phyloP scores from a whole-genome alignment of 2,888 invertebrate genomes.

The Pediacus dermestoides region DNA sequence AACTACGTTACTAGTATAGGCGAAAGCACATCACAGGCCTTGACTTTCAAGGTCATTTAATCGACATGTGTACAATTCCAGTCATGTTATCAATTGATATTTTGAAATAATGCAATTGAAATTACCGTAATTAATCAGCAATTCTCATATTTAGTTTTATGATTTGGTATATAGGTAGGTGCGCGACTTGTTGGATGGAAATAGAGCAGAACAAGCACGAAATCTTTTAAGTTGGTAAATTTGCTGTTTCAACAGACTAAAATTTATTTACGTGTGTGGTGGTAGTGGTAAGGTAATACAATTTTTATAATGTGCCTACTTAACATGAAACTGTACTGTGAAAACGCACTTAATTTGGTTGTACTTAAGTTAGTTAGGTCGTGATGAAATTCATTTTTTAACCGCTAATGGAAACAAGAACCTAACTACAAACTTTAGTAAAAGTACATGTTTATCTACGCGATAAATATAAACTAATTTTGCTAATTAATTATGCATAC shows the following conservation, averaged over 20 bases:
- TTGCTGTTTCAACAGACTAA: conserved; percentile 15
- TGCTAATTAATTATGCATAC: no score
- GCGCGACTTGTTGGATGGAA: no score
- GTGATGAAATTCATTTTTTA: no score
- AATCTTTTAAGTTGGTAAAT: conserved; percentile 19
- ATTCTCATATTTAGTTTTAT: conserved; percentile 1
- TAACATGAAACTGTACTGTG: no score
- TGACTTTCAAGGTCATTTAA: conserved; percentile 1
- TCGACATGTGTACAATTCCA: conserved; percentile 1
- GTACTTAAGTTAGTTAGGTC: no score
- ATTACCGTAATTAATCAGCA: conserved; percentile 2
- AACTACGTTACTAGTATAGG: not conserved
- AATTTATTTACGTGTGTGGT: conserved; percentile 4
- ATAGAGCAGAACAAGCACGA: conserved; percentile 23
- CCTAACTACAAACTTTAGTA: no score
- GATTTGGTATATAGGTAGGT: no score
- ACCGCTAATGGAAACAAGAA: no score
- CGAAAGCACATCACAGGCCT: conserved; percentile 2
- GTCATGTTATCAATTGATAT: conserved; percentile 1
- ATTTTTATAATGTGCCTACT: not conserved
- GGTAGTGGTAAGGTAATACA: not conserved
- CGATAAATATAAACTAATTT: no score
- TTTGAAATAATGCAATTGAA: conserved; percentile 1
- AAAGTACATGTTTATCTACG: no score
- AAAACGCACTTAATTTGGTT: no score